Evolutionary conservation across 2,888 invertebrate genomes (phyloP), one percentile per base, ranked within the genome.

Genomic region (Nemoura dubitans): DNA sequence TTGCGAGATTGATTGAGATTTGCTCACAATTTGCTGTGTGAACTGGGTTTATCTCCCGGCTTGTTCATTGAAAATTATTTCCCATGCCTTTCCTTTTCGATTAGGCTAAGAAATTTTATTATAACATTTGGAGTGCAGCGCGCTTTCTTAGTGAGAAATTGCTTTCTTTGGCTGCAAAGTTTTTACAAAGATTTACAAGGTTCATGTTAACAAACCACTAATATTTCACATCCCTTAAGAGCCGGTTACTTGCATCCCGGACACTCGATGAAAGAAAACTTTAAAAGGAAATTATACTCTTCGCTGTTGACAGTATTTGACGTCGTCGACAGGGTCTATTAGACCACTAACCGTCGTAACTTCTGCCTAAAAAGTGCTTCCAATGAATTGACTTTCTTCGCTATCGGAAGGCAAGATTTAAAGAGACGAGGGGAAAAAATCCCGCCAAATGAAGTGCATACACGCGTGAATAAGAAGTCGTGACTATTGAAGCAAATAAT

Each of bases 61-160:
- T 21, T 59, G 59, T 59, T 59, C 59, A 59, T 59, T 59, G 59
- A 59, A 59, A 21, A 21, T 1, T 59, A 59, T 59, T 59, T 59
- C 59, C 59, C 59, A 59, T 59, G 59, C 59, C 59, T 59, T 59
- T 59, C 59, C 59, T 59, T 59, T 59, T 59, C 59, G 59, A 59
- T 59, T 59, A 59, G 59, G 21, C 59, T 59, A 59, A 59, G 21
- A 59, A 59, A 59, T 16, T 16, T 10, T 59, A 59, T 59, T 59
- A 59, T 59, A 21, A 59, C 59, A 59, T 59, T 21, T 59, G 21
- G 59, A 21, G 14, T 59, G 59, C n/a, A n/a, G n/a, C 59, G 59
- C 59, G 59, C 59, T 59, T 59, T 59, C 59, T 59, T 59, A 59
- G 21, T 59, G 59, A 59, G 59, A 59, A 36, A 59, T 59, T 59